phyloP scores from a whole-genome alignment of 2,113 vertebrate genomes.

The Etia nguti region DNA sequence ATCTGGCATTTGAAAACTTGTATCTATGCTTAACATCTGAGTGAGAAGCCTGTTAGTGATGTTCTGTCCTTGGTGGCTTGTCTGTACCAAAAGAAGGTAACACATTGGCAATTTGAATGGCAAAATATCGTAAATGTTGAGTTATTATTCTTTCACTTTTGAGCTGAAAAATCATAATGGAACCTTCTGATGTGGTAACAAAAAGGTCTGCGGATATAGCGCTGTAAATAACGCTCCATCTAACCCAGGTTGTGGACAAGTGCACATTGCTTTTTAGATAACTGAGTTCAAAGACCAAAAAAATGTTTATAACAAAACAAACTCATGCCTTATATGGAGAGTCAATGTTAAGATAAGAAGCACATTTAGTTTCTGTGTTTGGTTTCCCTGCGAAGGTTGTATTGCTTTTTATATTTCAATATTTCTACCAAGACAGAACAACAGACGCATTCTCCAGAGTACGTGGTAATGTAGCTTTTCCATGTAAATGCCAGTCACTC shows the following conservation, averaged over 20 bases:
- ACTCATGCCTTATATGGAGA: constrained; percentile 78
- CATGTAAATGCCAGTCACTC: constrained; percentile 55
- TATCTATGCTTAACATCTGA: constrained; percentile 67
- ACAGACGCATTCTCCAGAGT: constrained; percentile 45
- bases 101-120: constrained; percentile 50
- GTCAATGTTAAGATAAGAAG: constrained; percentile 75
- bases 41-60: constrained; percentile 61
- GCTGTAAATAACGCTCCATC: constrained; percentile 78
- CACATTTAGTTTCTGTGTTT: constrained; percentile 73
- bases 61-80: constrained; percentile 66
- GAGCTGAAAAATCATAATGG: constrained; percentile 39
- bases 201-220: constrained; percentile 58
- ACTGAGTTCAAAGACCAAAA: constrained; percentile 69
- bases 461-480: constrained; percentile 54
- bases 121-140: constrained; percentile 53
- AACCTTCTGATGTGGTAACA: constrained; percentile 47
- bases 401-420: constrained; percentile 64
- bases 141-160: constrained; percentile 29
- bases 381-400: constrained; percentile 49
- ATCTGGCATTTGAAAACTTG: constrained; percentile 63
- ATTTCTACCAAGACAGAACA: constrained; percentile 61
- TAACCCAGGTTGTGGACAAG: constrained; percentile 70
- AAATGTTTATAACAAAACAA: constrained; percentile 69
- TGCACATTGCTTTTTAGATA: constrained; percentile 76
- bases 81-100: constrained; percentile 61